Evolutionary conservation across 2,113 vertebrate genomes (phyloP).

Genomic region (Suncus etruscus): DNA sequence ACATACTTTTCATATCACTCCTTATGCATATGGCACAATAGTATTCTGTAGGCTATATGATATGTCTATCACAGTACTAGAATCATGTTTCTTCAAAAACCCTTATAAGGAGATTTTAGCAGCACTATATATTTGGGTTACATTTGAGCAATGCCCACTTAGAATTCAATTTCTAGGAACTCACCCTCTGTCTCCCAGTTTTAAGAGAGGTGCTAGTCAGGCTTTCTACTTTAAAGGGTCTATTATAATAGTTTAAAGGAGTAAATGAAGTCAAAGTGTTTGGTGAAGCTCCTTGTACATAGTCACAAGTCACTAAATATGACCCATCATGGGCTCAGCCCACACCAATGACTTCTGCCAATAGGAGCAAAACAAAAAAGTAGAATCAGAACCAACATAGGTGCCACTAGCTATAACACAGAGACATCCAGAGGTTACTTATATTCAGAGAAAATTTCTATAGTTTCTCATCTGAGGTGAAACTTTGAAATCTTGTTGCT

Average conservation of each 20-base stretch:
- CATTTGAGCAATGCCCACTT: neutral
- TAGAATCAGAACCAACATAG: neutral
- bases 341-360: neutral
- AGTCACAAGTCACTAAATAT: neutral
- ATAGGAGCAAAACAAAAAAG: neutral
- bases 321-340: neutral
- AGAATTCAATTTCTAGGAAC: neutral
- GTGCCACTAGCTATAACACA: neutral
- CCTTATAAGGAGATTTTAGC: neutral
- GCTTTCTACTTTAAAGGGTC: neutral
- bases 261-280: neutral
- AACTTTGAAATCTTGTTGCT: neutral
- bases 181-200: neutral
- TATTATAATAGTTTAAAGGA: neutral
- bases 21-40: neutral
- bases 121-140: neutral
- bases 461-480: neutral
- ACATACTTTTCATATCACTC: neutral
- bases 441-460: neutral
- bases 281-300: neutral
- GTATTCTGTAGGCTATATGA: neutral
- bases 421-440: neutral
- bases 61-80: neutral
- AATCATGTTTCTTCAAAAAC: neutral
- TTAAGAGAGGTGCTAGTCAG: neutral